Evolutionary conservation across 2,888 invertebrate species (phyloP), one percentile per base, ranked within the genome.

Genomic region (Clusia tigrina): DNA sequence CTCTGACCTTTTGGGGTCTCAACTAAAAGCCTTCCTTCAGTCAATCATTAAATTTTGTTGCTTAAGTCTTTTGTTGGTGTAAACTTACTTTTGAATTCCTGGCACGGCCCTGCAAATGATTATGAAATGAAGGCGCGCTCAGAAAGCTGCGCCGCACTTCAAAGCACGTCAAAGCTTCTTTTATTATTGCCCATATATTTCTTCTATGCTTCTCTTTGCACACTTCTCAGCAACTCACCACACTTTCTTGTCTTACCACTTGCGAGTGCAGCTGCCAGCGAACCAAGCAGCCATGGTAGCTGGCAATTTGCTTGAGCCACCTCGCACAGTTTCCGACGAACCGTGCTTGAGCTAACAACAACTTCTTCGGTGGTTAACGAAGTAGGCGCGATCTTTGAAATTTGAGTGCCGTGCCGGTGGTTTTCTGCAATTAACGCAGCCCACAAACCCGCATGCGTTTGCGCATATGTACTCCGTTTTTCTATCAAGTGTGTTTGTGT

Each of bases 231-330:
- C 60, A 69, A 60, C 63, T 67, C 71, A 73, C 71, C 69, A 67
- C 69, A 71, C 69, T 71, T 71, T 68, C 71, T 69, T 71, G 69
- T n/a, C n/a, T n/a, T n/a, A n/a, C n/a, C n/a, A n/a, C n/a, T n/a
- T n/a, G n/a, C n/a, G n/a, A n/a, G n/a, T n/a, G 53, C 59, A 60
- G 62, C 37, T 18, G 18, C 54, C n/a, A 17, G 32, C 15, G n/a
- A 12, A 37, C 32, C 20, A 15, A 26, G n/a, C 15, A 3, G 32
- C 37, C 26, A 55, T 2, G 24, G 22, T 6, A 57, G 52, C 58
- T 25, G 52, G 42, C 57, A 48, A 32, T 37, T 60, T 20, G 9
- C n/a, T n/a, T n/a, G 32, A 25, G 62, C 22, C 48, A 54, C n/a
- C n/a, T n/a, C 56, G 60, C 67, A 57, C 71, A 73, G 73, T 73